A percentile compares a stretch with the other conserved stretches of the same genome.
Conservation (phyloP, 2,888 invertebrate species). For the Elysia crispata region DNA sequence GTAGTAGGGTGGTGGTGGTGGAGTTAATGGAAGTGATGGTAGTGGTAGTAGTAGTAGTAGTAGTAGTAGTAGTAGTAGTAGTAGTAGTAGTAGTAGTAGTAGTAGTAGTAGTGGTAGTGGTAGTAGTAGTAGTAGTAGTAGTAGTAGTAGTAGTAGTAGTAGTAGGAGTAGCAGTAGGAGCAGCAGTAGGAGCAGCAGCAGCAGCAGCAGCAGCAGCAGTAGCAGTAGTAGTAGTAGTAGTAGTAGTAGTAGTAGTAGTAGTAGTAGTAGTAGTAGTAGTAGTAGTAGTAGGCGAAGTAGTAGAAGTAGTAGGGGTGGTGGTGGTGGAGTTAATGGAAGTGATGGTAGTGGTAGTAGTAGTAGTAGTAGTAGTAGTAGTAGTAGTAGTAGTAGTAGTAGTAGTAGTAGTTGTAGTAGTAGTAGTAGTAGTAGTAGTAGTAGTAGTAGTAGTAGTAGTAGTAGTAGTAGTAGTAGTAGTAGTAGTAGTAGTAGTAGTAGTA, state of each 20-base stretch:
- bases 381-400: too few species aligned
- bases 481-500: constrained; percentile 33
- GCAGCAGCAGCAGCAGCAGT: background rate
- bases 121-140: too few species aligned
- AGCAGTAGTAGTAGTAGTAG: constrained; percentile 31
- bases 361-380: constrained; percentile 2
- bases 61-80: background rate
- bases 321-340: constrained; percentile 1
- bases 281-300: background rate
- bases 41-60: constrained; percentile 2
- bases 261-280: constrained; percentile 16
- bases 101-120: too few species aligned
- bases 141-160: constrained; percentile 24
- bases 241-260: constrained; percentile 33
- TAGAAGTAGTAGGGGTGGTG: constrained; percentile 11
- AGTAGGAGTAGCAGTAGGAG: constrained; percentile 27
- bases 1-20: too few species aligned
- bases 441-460: constrained; percentile 11
- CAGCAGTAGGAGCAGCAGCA: constrained; percentile 18
- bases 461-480: constrained; percentile 34
- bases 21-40: constrained; percentile 3
- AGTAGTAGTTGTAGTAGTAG: too few species aligned
- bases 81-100: too few species aligned
- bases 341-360: background rate
- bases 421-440: too few species aligned